Evolutionary conservation across 2,797 vertebrate genomes (phyloP), one percentile per base, ranked within the genome.

Genomic region (Craterocephalus amniculus): DNA sequence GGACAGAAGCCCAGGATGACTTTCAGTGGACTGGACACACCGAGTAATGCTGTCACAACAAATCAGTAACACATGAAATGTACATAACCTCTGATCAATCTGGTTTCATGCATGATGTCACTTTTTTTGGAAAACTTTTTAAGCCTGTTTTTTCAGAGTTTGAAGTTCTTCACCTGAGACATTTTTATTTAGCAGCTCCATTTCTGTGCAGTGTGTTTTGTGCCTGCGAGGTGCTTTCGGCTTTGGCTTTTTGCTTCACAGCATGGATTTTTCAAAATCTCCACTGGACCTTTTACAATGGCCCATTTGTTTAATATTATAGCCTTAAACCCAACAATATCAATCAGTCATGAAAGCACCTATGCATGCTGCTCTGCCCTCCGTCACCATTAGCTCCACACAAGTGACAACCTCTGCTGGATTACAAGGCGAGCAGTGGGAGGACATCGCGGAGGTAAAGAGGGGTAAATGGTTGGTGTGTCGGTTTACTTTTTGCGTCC

Each of bases 301-400:
- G 83, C 72, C 72, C 88, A 90, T 92, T 93, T 84, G 82, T 90
- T 92, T 91, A 88, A 91, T 89, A 89, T 86, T 78, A 86, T 74
- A 90, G 89, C 87, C 86, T 91, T 80, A 88, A 89, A 91, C 86
- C 87, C 78, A 89, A 92, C 90, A 89, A 84, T 92, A 89, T 89
- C 87, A 91, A 84, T 92, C 89, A 87, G 79, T 90, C 88, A 89
- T 88, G 83, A 91, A 89, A 83, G 81, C 86, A 84, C 70, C 86
- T 84, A 56, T 85, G 80, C 86, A 87, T 75, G 85, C 72, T 79
- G 81, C 85, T 86, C 71, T 86, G 80, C 84, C 75, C 88, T 74
- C 84, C 70, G 67, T 83, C 83, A 79, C 83, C 84, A 86, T 88
- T 84, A 87, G 83, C 84, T 82, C 80, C 70, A 78, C 82, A 84